Conservation (phyloP, 92 coral and sea anemone species). For the Palythoa heliodiscus region DNA sequence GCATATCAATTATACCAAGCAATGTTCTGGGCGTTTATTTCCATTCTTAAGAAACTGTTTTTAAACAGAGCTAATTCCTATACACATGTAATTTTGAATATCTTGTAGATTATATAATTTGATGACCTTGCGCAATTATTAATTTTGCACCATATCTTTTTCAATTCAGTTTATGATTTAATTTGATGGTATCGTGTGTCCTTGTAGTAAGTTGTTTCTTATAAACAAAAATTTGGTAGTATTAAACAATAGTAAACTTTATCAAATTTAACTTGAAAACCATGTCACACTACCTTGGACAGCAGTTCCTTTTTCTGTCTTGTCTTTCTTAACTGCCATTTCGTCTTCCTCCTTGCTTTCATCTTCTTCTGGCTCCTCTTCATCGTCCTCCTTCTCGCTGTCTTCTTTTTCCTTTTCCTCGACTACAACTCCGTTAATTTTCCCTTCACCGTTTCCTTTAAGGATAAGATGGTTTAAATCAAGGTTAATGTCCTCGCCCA, state of each 20-base stretch:
- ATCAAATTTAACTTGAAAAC: neutral
- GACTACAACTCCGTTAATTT: conserved; percentile 58
- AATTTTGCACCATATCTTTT: neutral
- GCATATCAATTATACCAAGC: neutral
- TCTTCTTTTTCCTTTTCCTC: conserved; percentile 62
- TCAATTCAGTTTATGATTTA: neutral
- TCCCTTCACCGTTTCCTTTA: conserved; percentile 68
- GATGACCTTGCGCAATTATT: neutral
- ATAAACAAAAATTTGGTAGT: neutral
- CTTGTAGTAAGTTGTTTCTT: neutral
- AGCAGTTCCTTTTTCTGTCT: conserved; percentile 13
- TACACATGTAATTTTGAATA: too few species aligned
- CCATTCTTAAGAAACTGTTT: too few species aligned
- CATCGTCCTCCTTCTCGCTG: conserved; percentile 13
- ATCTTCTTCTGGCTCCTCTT: conserved; percentile 24
- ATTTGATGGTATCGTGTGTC: neutral
- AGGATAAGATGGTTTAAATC: conserved; percentile 68
- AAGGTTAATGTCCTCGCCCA: conserved; percentile 59
- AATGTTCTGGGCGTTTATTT: neutral
- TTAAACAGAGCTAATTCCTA: too few species aligned
- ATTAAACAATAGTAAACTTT: too few species aligned
- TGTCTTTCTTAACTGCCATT: conserved; percentile 21
- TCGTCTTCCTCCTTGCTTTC: conserved; percentile 27
- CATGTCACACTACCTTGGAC: conserved; percentile 17
- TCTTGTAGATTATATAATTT: too few species aligned